Base-by-base conservation (phyloP, 2,888 invertebrate genomes). In the Sarcophaga variegata region DNA sequence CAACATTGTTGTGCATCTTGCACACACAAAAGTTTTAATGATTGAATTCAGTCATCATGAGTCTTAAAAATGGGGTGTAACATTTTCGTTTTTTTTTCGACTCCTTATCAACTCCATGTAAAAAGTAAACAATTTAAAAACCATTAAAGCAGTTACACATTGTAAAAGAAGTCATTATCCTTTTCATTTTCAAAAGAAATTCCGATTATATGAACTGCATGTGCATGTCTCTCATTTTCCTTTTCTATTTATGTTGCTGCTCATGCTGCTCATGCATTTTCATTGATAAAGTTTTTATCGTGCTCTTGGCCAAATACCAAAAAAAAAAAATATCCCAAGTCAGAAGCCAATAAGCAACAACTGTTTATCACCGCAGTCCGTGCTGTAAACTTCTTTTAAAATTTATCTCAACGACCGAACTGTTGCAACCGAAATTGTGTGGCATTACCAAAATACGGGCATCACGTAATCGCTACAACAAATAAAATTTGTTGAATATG, bases 41-140 rank as follows among this genome's bases (percentile, higher is more conserved):
- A 75, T 81, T 67, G 49, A 67, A 74, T 60, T 45, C 81, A 5
- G 12, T 71, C 59, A 22, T 75, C 4, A 60, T 70, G 64, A 22
- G 67, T 80, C 76, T 71, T n/a, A 5, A 62, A 86, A 69, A 5
- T 14, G 27, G 80, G 86, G 72, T 72, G 79, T 76, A 76, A 79
- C 62, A 11, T 75, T 4, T 59, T 75, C 17, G 70, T 62, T 54
- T 49, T 49, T 11, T 49, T 0, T 49, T 17, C 8, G 14, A 49
- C 2, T 14, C 14, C 49, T 14, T 11, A 49, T 14, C 12, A 54
- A 54, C 14, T 54, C 37, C 37, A 37, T 37, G 45, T 85, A 25
- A 79, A 81, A 63, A 59, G 37, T 63, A 79, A 75, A 81, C 83
- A 83, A 83, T 81, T 81, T 77, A 77, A 86, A 86, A 83, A 14